A percentile compares a stretch with the other conserved stretches of the same genome.
phyloP scores from a whole-genome alignment of 2,113 vertebrate genomes.

The Varanus salvator region DNA sequence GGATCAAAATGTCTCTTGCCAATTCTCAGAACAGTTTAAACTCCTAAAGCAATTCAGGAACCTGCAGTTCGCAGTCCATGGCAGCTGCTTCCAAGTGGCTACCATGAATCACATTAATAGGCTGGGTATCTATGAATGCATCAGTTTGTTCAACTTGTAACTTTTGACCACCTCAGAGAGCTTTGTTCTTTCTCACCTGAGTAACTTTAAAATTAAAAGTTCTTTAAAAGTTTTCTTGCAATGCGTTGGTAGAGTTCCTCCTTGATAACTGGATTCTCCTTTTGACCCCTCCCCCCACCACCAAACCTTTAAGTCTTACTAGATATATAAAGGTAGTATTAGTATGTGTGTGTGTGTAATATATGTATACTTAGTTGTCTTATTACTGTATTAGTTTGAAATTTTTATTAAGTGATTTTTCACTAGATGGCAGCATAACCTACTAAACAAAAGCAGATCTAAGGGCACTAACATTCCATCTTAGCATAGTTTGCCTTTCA shows the following conservation, averaged over 20 bases:
- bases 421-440: slow-evolving; percentile 69
- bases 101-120: background rate
- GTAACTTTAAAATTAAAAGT: background rate
- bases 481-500: background rate
- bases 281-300: background rate
- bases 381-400: background rate
- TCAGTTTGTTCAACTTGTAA: background rate
- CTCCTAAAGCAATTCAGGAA: background rate
- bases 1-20: background rate
- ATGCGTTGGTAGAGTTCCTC: background rate
- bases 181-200: background rate
- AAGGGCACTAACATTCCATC: background rate
- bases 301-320: background rate
- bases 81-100: background rate
- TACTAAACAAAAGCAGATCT: background rate
- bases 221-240: background rate
- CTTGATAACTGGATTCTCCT: background rate
- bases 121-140: background rate
- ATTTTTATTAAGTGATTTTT: rapidly evolving
- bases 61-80: background rate
- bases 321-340: too few species aligned
- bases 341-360: too few species aligned
- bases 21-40: background rate
- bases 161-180: background rate
- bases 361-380: too few species aligned